Conservation (phyloP, 2,113 vertebrate species). For the Sialia sialis region DNA sequence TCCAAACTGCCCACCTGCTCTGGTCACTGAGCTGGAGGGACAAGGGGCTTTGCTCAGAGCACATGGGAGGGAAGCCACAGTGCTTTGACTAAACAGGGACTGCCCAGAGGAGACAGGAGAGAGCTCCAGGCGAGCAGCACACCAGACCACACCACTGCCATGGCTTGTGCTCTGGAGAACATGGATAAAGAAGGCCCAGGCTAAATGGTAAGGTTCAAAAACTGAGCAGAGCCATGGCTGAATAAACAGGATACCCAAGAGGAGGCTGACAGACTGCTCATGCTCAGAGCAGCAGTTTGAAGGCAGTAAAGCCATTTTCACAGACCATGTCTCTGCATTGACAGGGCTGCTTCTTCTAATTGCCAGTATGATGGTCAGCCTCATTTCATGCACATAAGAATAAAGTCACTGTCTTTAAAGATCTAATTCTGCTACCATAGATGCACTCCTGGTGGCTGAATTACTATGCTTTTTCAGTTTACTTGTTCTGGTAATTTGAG, state of each 20-base stretch:
- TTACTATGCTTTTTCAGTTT: not conserved
- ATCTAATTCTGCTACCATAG: not conserved
- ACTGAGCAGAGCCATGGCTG: not conserved
- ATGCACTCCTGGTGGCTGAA: not conserved
- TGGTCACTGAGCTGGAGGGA: not conserved
- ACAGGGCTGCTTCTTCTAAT: not conserved
- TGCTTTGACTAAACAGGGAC: not conserved
- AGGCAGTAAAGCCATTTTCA: not conserved
- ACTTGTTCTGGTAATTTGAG: not conserved
- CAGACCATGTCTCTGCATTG: not conserved
- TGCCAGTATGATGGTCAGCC: not conserved
- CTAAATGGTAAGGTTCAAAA: not conserved
- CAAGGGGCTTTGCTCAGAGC: not conserved
- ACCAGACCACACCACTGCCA: accelerated
- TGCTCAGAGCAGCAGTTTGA: not conserved
- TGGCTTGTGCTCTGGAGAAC: not conserved
- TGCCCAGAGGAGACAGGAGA: not conserved
- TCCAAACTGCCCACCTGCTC: not conserved
- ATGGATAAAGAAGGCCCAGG: not conserved
- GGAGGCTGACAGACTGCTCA: not conserved
- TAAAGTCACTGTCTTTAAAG: not conserved
- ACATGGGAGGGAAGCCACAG: not conserved
- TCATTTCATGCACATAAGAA: not conserved
- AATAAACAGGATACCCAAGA: not conserved
- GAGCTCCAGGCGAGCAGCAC: not conserved